Conservation (phyloP, 1,140 invertebrate species). For the Lepidurus arcticus region DNA sequence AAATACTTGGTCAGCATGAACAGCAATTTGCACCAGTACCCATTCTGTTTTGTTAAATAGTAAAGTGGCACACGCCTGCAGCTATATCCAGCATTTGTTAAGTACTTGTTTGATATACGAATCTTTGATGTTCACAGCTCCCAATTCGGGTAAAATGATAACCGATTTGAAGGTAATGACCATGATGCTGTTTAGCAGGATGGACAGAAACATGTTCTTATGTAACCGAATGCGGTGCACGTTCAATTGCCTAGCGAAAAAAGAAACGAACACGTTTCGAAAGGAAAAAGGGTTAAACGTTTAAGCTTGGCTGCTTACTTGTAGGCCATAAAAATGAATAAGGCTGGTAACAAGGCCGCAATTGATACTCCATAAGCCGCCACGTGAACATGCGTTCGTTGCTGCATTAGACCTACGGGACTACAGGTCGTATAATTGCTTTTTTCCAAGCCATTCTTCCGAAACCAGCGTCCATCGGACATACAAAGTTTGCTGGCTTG, state of each 20-base stretch:
- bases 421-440: conserved; percentile 45
- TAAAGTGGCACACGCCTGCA: background rate
- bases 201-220: conserved; percentile 51
- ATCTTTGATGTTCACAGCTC: conserved; percentile 36
- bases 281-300: background rate
- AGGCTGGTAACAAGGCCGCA: conserved; percentile 45
- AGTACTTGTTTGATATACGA: conserved; percentile 39
- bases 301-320: conserved; percentile 41
- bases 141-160: conserved; percentile 44
- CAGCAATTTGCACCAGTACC: conserved; percentile 47
- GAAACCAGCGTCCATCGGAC: conserved; percentile 42
- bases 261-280: conserved; percentile 7
- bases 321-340: conserved; percentile 47
- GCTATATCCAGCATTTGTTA: conserved; percentile 17
- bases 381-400: conserved; percentile 42
- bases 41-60: conserved; percentile 39
- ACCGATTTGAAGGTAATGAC: conserved; percentile 46
- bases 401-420: conserved; percentile 38
- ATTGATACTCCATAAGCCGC: conserved; percentile 45
- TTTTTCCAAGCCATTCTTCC: conserved; percentile 42
- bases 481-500: conserved; percentile 43
- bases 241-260: conserved; percentile 44
- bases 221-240: conserved; percentile 51
- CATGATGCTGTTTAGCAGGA: conserved; percentile 47
- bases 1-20: conserved; percentile 50